Base-by-base conservation (phyloP, 2,888 invertebrate species). In the Synergus itoensis region DNA sequence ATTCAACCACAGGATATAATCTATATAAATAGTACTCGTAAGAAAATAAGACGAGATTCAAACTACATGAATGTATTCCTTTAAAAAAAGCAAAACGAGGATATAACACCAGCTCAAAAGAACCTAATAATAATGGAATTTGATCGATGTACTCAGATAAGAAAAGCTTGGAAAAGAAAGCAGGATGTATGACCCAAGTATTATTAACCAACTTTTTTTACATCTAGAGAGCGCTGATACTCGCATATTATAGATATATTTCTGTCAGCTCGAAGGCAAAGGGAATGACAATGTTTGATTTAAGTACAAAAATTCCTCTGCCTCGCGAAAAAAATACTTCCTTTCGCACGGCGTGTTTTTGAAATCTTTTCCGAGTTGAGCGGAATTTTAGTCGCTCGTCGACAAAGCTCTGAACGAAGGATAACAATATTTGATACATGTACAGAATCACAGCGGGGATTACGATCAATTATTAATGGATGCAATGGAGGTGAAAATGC, bases 401-500 rank as follows among this genome's bases (percentile, higher is more conserved):
- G 28, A 28, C 2, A 43, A 67, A 21, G 21, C 53, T 69, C 48
- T 48, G 7, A 73, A 73, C n/a, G 53, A 73, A 57, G 40, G 43
- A 21, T 67, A 73, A 73, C n/a, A 73, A 73, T 73, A 73, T 73
- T 73, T 73, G 73, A 73, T 73, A 73, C 40, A 53, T 73, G 73
- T 73, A 73, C 73, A 73, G 73, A 73, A 73, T n/a, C 79, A 77
- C 67, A 81, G 78, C 65, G 77, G 85, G 84, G 85, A 88, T 87
- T 86, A 88, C 84, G 88, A 89, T 89, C 89, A 89, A 90, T 91
- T 89, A 90, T 87, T 89, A 86, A 87, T 86, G 81, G 83, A 77
- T 81, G 79, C 79, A 69, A 79, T 40, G 53, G 16, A 79, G 80
- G 48, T 48, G 77, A 77, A 67, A 76, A 62, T 78, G 75, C 69